Percentiles rank a stretch among this genome's conserved stretches.
phyloP scores from a whole-genome alignment of 2,113 vertebrate species.

The Hepsetus odoe region DNA sequence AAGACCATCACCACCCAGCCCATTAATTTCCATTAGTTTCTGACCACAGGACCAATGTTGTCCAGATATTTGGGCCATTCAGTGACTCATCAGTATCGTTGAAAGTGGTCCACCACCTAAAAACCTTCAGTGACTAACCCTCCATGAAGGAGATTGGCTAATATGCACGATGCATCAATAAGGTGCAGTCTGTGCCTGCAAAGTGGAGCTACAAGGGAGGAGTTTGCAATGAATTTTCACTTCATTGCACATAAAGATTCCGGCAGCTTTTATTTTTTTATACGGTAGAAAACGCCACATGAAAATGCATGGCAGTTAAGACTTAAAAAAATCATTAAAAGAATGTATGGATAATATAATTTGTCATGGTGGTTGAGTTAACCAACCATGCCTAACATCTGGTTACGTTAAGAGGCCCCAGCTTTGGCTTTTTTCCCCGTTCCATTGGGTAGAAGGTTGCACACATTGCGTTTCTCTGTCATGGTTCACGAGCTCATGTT shows the following conservation, averaged over 20 bases:
- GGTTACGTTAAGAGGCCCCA: neutral
- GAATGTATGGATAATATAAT: neutral
- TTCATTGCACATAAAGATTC: neutral
- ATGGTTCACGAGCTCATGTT: conserved; percentile 30
- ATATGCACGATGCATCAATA: too few relatives aligned
- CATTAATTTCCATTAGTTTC: too few relatives aligned
- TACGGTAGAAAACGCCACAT: neutral
- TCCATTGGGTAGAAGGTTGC: neutral
- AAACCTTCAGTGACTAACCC: too few relatives aligned
- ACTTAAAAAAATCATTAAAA: neutral
- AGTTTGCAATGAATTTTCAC: neutral
- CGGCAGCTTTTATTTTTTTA: neutral
- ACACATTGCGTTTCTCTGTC: conserved; percentile 31
- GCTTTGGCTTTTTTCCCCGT: too few relatives aligned
- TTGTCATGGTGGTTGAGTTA: conserved; percentile 6
- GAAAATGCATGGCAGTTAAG: neutral
- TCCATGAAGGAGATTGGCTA: too few relatives aligned
- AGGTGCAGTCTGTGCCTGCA: too few relatives aligned
- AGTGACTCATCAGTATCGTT: too few relatives aligned
- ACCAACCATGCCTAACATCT: neutral
- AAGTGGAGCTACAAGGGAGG: too few relatives aligned
- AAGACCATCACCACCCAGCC: too few relatives aligned
- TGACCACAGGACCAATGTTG: too few relatives aligned
- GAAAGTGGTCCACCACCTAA: too few relatives aligned
- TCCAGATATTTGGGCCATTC: too few relatives aligned